These are phyloP conservation scores for Cynopterus brachyotis DNA, from an alignment of 2,113 vertebrate species.

Conservation along the genomic window DNA sequence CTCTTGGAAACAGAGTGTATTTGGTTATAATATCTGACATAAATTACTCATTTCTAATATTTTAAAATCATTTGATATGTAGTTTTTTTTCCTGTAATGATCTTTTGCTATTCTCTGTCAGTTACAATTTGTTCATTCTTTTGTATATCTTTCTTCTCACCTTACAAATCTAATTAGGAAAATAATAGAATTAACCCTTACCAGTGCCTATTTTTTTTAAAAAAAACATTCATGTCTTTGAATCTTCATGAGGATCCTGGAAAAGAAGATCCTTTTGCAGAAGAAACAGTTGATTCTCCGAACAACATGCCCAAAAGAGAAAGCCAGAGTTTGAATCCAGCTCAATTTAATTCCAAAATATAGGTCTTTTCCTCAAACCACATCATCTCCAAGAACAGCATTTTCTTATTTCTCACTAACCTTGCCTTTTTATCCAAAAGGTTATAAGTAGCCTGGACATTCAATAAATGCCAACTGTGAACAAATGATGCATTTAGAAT, in stretches of 20 bases:
- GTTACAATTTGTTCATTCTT: neutral
- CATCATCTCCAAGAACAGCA: neutral
- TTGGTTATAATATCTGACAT: neutral
- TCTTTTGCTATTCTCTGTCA: neutral
- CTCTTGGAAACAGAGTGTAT: neutral
- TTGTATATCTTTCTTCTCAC: neutral
- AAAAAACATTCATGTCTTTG: neutral
- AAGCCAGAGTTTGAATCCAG: neutral
- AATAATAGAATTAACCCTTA: neutral
- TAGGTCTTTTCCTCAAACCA: conserved; percentile 4
- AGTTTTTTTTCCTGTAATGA: neutral
- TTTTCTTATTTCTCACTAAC: neutral
- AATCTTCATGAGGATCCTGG: neutral
- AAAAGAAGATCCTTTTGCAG: neutral
- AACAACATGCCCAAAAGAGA: neutral
- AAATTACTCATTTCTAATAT: neutral
- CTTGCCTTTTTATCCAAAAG: neutral
- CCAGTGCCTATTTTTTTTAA: neutral
- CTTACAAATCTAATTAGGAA: neutral
- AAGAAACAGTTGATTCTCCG: neutral
- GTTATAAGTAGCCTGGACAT: neutral
- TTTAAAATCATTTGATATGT: neutral
- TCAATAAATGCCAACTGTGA: neutral
- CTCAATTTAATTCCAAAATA: neutral
- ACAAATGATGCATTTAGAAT: neutral